Conservation (phyloP, 2,888 invertebrate genomes). For the Acleris emargana region DNA sequence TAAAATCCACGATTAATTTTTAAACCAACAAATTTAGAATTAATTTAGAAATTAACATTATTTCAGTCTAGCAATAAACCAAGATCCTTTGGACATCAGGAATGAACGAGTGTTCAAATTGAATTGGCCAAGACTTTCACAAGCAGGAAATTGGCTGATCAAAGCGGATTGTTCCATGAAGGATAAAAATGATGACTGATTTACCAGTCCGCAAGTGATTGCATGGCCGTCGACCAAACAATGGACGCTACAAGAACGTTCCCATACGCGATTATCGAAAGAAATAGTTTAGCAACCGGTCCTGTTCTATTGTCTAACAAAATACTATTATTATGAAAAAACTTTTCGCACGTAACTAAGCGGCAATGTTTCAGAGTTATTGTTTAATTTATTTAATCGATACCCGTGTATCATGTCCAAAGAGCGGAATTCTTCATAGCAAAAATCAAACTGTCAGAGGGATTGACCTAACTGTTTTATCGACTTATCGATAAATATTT, state of each 20-base stretch:
- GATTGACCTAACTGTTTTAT: too few species aligned
- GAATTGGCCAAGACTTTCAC: too few species aligned
- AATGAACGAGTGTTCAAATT: too few species aligned
- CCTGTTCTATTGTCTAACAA: slow-evolving; percentile 26
- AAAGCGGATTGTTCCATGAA: background rate
- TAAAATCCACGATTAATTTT: too few species aligned
- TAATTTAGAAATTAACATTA: too few species aligned
- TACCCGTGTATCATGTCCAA: background rate
- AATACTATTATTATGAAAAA: slow-evolving; percentile 33
- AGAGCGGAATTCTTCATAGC: too few species aligned
- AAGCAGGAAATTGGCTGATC: too few species aligned
- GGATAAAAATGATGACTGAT: slow-evolving; percentile 12
- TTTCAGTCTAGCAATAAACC: too few species aligned
- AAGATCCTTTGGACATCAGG: too few species aligned
- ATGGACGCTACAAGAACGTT: slow-evolving; percentile 17
- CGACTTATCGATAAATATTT: too few species aligned
- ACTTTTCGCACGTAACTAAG: slow-evolving; percentile 24
- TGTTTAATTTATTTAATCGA: slow-evolving; percentile 29
- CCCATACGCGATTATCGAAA: slow-evolving; percentile 29
- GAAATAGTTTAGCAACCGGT: slow-evolving; percentile 33
- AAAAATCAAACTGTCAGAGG: too few species aligned
- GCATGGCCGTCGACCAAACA: slow-evolving; percentile 10
- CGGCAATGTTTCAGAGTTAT: slow-evolving; percentile 19
- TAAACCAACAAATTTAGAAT: too few species aligned
- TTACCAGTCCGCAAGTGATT: slow-evolving; percentile 7